A percentile compares a stretch with the other conserved stretches of the same genome.
Conservation (phyloP, 2,113 vertebrate genomes). For the Myodes glareolus region DNA sequence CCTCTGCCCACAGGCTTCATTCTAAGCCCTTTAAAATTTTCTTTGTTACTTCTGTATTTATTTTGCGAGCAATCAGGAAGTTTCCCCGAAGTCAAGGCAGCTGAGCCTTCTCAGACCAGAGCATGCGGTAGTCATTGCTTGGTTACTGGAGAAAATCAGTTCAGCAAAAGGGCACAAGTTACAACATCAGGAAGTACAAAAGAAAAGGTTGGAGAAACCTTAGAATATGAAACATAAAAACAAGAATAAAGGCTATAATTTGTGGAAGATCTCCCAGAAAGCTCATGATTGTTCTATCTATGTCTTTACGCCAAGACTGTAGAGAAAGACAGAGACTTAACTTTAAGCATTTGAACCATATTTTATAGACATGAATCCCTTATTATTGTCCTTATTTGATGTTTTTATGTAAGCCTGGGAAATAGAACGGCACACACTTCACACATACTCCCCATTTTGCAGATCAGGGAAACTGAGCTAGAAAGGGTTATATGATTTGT, state of each 20-base stretch:
- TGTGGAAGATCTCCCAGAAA: background rate
- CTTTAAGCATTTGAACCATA: background rate
- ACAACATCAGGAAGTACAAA: background rate
- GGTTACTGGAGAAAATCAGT: background rate
- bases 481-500: conserved; percentile 18
- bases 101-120: background rate
- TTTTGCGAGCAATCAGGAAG: conserved; percentile 63
- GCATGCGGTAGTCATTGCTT: background rate
- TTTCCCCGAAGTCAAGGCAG: background rate
- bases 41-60: conserved; percentile 64
- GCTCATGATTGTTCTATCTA: background rate
- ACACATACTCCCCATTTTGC: background rate
- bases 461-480: conserved; percentile 20
- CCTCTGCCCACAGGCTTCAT: background rate
- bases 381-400: conserved; percentile 31
- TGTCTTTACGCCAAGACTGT: background rate
- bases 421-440: background rate
- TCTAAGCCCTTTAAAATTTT: conserved; percentile 60
- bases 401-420: conserved; percentile 11
- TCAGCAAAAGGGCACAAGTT: conserved; percentile 20
- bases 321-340: conserved; percentile 36
- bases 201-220: background rate
- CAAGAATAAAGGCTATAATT: background rate
- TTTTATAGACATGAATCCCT: background rate
- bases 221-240: conserved; percentile 4